A percentile compares a stretch with the other conserved stretches of the same genome.
Evolutionary conservation across 2,888 invertebrate genomes (phyloP).

Genomic region (Trypoxylon attenuatum): DNA sequence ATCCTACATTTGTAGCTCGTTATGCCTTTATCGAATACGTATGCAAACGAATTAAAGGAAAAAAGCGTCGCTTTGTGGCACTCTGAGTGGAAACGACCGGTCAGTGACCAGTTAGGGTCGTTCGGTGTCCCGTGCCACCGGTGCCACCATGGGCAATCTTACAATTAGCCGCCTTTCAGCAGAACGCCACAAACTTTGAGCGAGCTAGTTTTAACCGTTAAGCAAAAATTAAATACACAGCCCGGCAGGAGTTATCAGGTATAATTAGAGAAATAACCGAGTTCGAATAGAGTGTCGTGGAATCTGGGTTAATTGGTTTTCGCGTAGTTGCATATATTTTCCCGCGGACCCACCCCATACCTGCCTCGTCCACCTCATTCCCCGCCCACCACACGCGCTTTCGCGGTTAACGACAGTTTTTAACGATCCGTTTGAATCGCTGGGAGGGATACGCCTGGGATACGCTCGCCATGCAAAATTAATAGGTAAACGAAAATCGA

Average conservation of each 20-base stretch:
- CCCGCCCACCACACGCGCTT: background rate
- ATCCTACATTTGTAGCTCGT: background rate
- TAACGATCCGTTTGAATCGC: slow-evolving; percentile 36
- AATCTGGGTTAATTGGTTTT: slow-evolving; percentile 50
- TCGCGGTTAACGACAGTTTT: slow-evolving; percentile 29
- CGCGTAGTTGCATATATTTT: slow-evolving; percentile 23
- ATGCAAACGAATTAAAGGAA: background rate
- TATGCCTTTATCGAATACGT: slow-evolving; percentile 11
- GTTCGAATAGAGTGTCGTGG: slow-evolving; percentile 26
- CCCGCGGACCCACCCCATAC: slow-evolving; percentile 9
- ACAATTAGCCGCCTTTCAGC: background rate
- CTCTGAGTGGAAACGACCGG: background rate
- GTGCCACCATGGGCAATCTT: too few species aligned
- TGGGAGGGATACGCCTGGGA: too few species aligned
- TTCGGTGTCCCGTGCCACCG: background rate
- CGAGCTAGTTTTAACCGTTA: slow-evolving; percentile 1
- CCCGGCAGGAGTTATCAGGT: slow-evolving; percentile 13
- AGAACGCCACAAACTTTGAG: background rate
- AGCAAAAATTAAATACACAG: slow-evolving; percentile 33
- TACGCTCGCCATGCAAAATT: slow-evolving; percentile 21
- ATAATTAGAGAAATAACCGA: slow-evolving; percentile 38
- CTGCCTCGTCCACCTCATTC: too few species aligned
- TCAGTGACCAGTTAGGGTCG: background rate
- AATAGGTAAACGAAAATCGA: slow-evolving; percentile 17
- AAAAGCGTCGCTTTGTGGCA: background rate